Conservation (phyloP, 2,113 vertebrate genomes). For the Rhinolophus sinicus region DNA sequence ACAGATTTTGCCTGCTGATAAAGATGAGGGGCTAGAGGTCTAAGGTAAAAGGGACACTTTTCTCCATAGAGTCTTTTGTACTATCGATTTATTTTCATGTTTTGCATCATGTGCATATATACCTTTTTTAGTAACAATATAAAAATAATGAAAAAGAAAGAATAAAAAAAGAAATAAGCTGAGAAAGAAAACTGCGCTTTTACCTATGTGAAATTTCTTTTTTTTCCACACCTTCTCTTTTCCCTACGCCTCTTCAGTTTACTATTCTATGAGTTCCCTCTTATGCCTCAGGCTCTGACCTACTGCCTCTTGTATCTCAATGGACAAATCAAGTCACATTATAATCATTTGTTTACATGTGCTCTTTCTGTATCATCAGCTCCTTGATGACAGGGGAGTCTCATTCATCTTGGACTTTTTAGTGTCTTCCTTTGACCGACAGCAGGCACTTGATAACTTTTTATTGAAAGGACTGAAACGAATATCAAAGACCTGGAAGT, state of each 20-base stretch:
- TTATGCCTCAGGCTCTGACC: neutral
- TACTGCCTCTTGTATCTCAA: neutral
- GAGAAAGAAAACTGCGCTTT: neutral
- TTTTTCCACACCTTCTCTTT: neutral
- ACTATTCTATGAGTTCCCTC: neutral
- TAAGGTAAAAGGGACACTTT: neutral
- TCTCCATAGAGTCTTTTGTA: neutral
- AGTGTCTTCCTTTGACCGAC: neutral
- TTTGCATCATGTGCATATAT: neutral
- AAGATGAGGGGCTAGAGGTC: neutral
- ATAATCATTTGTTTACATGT: neutral
- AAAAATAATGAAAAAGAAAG: neutral
- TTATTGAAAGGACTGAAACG: neutral
- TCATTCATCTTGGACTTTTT: neutral
- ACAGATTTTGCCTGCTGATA: neutral
- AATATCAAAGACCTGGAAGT: neutral
- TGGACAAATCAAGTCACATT: neutral
- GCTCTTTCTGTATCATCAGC: neutral
- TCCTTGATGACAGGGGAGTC: neutral
- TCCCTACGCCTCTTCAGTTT: neutral
- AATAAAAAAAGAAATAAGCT: neutral
- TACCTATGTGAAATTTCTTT: neutral
- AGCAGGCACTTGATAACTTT: neutral
- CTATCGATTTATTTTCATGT: neutral
- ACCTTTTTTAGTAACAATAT: neutral